These are phyloP conservation scores for Rapana venosa DNA, from an alignment of 2,888 invertebrate species.

Conservation along the genomic window DNA sequence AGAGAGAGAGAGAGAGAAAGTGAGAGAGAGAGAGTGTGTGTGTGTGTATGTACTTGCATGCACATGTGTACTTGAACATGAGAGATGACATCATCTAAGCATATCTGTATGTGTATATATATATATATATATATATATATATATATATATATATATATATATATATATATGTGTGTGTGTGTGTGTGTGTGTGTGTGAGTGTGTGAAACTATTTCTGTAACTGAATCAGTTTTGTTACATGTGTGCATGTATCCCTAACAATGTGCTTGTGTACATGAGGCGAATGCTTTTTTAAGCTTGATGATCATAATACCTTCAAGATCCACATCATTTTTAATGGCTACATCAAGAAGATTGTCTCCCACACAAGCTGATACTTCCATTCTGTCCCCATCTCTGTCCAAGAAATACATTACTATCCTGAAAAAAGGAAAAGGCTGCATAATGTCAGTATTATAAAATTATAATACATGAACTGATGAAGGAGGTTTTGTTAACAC, in stretches of 20 bases:
- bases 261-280: too few species aligned
- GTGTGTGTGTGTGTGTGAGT: too few species aligned
- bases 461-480: not conserved
- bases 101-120: too few species aligned
- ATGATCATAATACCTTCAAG: constrained; percentile 46
- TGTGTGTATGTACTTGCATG: not conserved
- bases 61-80: not conserved
- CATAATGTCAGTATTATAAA: not conserved
- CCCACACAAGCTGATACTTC: constrained; percentile 68
- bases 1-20: too few species aligned
- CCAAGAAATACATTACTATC: constrained; percentile 60
- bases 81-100: too few species aligned
- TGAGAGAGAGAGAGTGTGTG: not conserved
- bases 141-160: too few species aligned
- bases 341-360: constrained; percentile 70
- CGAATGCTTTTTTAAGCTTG: too few species aligned
- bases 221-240: too few species aligned
- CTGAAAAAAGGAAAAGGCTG: constrained; percentile 50
- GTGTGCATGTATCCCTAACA: too few species aligned
- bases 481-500: not conserved
- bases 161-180: too few species aligned
- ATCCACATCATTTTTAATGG: constrained; percentile 73
- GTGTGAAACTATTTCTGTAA: too few species aligned
- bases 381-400: constrained; percentile 66
- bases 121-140: too few species aligned